These are phyloP conservation scores for Eristalis pertinax DNA, from an alignment of 2,888 invertebrate species.

Conservation along the genomic window DNA sequence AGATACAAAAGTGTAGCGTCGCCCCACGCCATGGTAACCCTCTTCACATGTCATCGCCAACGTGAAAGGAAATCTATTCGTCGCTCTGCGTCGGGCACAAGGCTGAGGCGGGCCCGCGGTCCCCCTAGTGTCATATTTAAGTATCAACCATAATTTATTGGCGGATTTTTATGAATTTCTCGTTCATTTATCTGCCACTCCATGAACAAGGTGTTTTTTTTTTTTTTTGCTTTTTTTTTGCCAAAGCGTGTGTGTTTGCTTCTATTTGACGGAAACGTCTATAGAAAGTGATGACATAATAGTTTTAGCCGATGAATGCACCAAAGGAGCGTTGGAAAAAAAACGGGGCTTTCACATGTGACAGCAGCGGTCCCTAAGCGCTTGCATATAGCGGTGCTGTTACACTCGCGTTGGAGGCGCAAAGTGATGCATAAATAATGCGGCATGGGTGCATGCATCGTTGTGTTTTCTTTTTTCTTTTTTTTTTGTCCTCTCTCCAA, in stretches of 20 bases:
- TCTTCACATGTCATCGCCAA: slow-evolving; percentile 13
- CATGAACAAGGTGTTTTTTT: not conserved
- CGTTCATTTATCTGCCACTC: slow-evolving; percentile 10
- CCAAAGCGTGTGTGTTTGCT: not conserved
- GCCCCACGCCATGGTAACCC: not conserved
- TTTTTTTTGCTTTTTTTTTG: slow-evolving; percentile 25
- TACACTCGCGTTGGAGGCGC: slow-evolving; percentile 31
- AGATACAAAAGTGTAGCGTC: slow-evolving; percentile 18
- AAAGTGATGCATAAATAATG: slow-evolving; percentile 57
- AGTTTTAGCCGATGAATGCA: slow-evolving; percentile 62
- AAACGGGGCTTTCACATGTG: not conserved
- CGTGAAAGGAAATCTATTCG: slow-evolving; percentile 61
- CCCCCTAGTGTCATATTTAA: slow-evolving; percentile 36
- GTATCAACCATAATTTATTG: slow-evolving; percentile 66
- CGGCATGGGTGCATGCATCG: not conserved
- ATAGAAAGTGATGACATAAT: slow-evolving; percentile 69
- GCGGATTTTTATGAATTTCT: slow-evolving; percentile 55
- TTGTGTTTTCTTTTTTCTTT: not conserved
- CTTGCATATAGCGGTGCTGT: slow-evolving; percentile 27
- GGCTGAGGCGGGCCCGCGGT: slow-evolving; percentile 40
- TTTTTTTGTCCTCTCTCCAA: not conserved
- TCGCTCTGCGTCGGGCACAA: slow-evolving; percentile 52
- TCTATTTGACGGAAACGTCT: slow-evolving; percentile 48
- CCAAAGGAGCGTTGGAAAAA: slow-evolving; percentile 25
- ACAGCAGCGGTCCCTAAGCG: slow-evolving; percentile 18